Evolutionary conservation across 2,113 vertebrate genomes (phyloP).

Genomic region (Clarias batrachus): DNA sequence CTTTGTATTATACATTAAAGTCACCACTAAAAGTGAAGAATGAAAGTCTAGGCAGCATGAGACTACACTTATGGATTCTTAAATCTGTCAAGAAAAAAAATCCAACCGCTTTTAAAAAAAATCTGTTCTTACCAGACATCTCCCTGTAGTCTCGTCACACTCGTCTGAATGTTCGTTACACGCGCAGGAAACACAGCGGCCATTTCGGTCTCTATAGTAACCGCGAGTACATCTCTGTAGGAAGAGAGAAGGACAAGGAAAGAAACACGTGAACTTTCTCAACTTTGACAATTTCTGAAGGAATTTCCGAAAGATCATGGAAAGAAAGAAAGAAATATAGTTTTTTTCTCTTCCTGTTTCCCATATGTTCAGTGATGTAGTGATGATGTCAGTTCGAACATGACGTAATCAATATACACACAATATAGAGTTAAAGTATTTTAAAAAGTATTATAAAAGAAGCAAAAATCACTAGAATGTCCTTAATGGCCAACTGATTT

Average conservation of each 20-base stretch:
- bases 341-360: background rate
- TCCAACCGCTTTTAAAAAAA: background rate
- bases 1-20: background rate
- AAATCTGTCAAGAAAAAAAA: background rate
- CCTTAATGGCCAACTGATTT: background rate
- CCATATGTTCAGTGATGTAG: background rate
- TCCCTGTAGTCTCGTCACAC: conserved; percentile 84
- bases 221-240: conserved; percentile 82
- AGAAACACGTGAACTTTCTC: background rate
- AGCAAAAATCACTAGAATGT: background rate
- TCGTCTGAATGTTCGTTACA: conserved; percentile 84
- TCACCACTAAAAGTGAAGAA: background rate
- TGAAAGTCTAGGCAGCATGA: background rate
- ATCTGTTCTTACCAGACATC: conserved; percentile 81
- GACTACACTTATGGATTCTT: background rate
- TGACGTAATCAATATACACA: background rate
- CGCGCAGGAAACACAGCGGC: conserved; percentile 80
- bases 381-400: background rate
- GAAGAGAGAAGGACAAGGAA: background rate
- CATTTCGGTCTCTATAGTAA: conserved; percentile 78
- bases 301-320: background rate
- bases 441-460: too few species aligned
- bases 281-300: background rate
- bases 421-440: background rate
- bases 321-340: background rate